These are phyloP conservation scores for Drosophila subobscura DNA, from an alignment of 1,140 invertebrate species.

Conservation along the genomic window DNA sequence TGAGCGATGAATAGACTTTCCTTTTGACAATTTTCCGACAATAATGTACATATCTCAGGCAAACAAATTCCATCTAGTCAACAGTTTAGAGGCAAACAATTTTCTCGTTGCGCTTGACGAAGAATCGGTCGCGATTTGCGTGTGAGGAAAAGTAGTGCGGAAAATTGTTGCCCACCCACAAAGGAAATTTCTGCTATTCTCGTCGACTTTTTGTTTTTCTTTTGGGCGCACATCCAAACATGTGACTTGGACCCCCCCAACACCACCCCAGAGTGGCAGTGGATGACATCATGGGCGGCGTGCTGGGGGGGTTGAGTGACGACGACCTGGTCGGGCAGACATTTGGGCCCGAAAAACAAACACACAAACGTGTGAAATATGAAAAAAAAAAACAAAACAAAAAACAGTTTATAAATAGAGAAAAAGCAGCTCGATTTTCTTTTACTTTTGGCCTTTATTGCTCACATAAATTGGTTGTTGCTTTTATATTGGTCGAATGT, in stretches of 20 bases:
- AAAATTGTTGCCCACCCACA: slow-evolving; percentile 27
- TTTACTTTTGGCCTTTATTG: slow-evolving; percentile 16
- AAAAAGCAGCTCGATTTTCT: slow-evolving; percentile 18
- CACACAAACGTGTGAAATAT: slow-evolving; percentile 42
- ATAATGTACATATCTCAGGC: background rate
- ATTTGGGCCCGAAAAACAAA: slow-evolving; percentile 45
- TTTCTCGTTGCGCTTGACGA: slow-evolving; percentile 27
- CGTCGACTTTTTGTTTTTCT: slow-evolving; percentile 16
- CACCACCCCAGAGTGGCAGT: no score
- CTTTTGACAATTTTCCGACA: background rate
- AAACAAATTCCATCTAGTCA: slow-evolving; percentile 15
- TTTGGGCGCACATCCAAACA: slow-evolving; percentile 64
- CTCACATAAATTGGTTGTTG: slow-evolving; percentile 8
- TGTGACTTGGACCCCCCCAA: slow-evolving; percentile 55
- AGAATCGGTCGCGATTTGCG: slow-evolving; percentile 29
- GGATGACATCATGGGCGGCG: slow-evolving; percentile 65
- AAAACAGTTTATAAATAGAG: slow-evolving; percentile 57
- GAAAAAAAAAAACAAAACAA: slow-evolving; percentile 31
- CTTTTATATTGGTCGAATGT: slow-evolving; percentile 38
- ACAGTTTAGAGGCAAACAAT: slow-evolving; percentile 26
- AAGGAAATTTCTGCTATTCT: slow-evolving; percentile 34
- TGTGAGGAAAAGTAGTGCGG: slow-evolving; percentile 14
- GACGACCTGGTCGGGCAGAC: slow-evolving; percentile 43
- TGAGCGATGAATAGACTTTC: background rate
- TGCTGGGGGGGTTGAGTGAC: slow-evolving; percentile 36